Conservation (phyloP, 2,797 vertebrate species). For the Chaetodon trifasciatus region DNA sequence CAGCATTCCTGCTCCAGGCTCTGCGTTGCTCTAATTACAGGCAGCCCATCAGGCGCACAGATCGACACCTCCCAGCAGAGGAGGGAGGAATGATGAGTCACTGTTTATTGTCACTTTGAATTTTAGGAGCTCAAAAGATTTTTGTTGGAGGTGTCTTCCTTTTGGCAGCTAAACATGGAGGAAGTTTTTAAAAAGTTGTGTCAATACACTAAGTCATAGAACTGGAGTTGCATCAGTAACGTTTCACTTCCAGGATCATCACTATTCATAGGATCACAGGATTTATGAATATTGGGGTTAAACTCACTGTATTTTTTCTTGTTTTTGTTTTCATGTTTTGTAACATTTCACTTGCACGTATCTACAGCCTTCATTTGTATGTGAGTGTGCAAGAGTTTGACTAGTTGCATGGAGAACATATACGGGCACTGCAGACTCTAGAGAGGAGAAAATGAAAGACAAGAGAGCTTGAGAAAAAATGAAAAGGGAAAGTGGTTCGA, state of each 20-base stretch:
- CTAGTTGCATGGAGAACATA: background rate
- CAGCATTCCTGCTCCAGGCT: slow-evolving; percentile 36
- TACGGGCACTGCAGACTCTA: background rate
- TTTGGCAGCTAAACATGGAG: slow-evolving; percentile 3
- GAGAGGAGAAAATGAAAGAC: background rate
- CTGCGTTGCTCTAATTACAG: slow-evolving; percentile 57
- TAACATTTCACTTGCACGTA: too few relatives aligned
- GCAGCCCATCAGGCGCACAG: slow-evolving; percentile 20
- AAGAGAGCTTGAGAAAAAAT: background rate
- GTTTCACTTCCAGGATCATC: slow-evolving; percentile 4
- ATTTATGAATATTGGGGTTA: background rate
- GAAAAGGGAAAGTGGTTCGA: background rate
- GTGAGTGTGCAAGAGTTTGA: background rate
- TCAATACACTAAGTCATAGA: background rate
- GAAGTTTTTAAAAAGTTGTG: slow-evolving; percentile 8
- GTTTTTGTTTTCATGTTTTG: background rate
- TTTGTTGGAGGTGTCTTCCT: slow-evolving; percentile 16
- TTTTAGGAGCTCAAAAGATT: slow-evolving; percentile 42
- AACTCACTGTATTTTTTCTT: background rate
- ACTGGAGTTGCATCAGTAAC: background rate
- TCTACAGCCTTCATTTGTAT: slow-evolving; percentile 1
- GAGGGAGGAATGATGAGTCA: slow-evolving; percentile 52
- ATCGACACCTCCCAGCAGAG: slow-evolving; percentile 41
- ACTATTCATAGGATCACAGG: too few relatives aligned
- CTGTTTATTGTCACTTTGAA: slow-evolving; percentile 48